These are phyloP conservation scores for Campylomormyrus numenius DNA, from an alignment of 2,113 vertebrate species.

Conservation along the genomic window DNA sequence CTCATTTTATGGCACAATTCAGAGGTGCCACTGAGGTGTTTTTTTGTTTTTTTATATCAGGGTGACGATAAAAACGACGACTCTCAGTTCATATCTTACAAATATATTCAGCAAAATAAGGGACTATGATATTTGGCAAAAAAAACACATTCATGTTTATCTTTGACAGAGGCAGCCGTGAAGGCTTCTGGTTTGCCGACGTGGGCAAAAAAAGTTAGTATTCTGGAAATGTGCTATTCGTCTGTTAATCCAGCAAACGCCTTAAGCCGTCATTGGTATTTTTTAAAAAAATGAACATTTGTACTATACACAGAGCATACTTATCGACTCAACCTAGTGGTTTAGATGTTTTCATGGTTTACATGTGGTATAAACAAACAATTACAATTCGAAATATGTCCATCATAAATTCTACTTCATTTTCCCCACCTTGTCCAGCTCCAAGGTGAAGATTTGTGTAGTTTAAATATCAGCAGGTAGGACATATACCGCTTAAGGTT, in stretches of 20 bases:
- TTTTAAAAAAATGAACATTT: not conserved
- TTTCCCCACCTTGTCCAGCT: not conserved
- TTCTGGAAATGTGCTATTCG: slow-evolving; percentile 12
- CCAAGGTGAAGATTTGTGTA: not conserved
- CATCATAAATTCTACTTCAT: not conserved
- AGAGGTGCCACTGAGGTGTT: not conserved
- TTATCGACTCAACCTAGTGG: not conserved
- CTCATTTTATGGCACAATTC: not conserved
- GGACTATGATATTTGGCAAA: slow-evolving; percentile 1
- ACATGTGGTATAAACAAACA: not conserved
- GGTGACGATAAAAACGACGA: not conserved
- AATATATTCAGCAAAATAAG: not conserved
- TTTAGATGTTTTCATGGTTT: not conserved
- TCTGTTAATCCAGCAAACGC: not conserved
- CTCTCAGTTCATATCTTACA: not conserved
- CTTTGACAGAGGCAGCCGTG: not conserved
- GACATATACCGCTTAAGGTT: not conserved
- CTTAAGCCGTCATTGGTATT: not conserved
- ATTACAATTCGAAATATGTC: not conserved
- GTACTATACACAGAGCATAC: not conserved
- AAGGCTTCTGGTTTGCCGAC: not conserved
- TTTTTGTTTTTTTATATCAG: not conserved
- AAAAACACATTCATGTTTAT: slow-evolving; percentile 4
- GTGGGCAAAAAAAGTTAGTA: not conserved
- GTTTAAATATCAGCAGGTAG: slow-evolving; percentile 7